phyloP scores from a whole-genome alignment of 1,140 invertebrate genomes.

The Neotoxoptera formosana region DNA sequence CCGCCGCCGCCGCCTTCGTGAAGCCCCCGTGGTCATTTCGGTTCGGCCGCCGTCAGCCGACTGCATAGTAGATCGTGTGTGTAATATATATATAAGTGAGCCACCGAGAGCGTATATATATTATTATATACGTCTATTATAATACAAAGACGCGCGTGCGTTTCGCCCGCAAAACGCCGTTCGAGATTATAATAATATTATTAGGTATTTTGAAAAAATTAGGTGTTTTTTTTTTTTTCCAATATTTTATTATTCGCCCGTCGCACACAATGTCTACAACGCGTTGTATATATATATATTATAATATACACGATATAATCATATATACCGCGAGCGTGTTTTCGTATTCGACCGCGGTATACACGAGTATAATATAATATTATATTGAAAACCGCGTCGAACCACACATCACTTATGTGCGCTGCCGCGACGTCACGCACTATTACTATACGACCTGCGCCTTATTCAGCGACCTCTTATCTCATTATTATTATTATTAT shows the following conservation, averaged over 20 bases:
- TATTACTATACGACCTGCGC: too few relatives aligned
- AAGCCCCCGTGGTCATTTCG: constrained; percentile 26
- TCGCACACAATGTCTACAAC: not conserved
- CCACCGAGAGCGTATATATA: not conserved
- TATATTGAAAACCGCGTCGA: not conserved
- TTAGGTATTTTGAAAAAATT: too few relatives aligned
- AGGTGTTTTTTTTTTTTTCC: not conserved
- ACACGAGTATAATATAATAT: too few relatives aligned
- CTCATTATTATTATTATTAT: too few relatives aligned
- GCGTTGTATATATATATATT: not conserved
- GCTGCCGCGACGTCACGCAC: too few relatives aligned
- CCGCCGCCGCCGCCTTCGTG: constrained; percentile 16
- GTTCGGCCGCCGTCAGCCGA: not conserved
- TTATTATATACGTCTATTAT: not conserved
- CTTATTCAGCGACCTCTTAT: too few relatives aligned
- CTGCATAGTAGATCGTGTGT: too few relatives aligned
- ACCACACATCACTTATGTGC: too few relatives aligned
- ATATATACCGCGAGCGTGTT: too few relatives aligned
- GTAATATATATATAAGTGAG: not conserved
- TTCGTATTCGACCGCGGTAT: not conserved
- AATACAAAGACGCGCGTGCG: not conserved
- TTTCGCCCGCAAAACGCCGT: not conserved
- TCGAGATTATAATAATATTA: not conserved
- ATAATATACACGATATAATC: constrained; percentile 1
- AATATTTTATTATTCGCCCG: not conserved